Conservation (phyloP, 2,113 vertebrate genomes). For the Tauraco erythrolophus region DNA sequence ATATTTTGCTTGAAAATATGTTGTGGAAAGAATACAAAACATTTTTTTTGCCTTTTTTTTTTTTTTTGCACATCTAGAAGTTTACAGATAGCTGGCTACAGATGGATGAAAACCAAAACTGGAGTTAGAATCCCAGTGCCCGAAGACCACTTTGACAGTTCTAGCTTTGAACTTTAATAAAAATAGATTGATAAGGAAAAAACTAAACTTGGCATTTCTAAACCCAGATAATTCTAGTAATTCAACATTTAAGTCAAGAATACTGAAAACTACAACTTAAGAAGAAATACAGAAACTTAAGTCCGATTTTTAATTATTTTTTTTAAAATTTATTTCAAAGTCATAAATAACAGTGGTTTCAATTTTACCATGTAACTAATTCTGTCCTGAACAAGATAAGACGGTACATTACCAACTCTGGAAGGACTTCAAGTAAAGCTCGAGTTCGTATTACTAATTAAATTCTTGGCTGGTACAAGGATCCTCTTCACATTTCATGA, state of each 20-base stretch:
- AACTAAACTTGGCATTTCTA: neutral
- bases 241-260: neutral
- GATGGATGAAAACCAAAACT: neutral
- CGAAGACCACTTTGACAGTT: neutral
- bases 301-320: slow-evolving; percentile 17
- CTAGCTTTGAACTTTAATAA: neutral
- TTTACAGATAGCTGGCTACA: neutral
- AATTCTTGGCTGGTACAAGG: slow-evolving; percentile 41
- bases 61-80: neutral
- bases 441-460: slow-evolving; percentile 29
- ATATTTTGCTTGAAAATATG: neutral
- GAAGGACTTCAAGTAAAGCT: slow-evolving; percentile 69
- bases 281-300: slow-evolving; percentile 8
- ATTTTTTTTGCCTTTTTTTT: no score
- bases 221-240: neutral
- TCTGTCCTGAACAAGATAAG: slow-evolving; percentile 47
- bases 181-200: neutral
- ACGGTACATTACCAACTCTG: slow-evolving; percentile 50
- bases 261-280: neutral
- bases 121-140: neutral
- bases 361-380: slow-evolving; percentile 49
- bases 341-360: slow-evolving; percentile 76
- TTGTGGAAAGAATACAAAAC: neutral
- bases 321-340: slow-evolving; percentile 69
- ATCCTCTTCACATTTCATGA: slow-evolving; percentile 59